Evolutionary conservation across 2,888 invertebrate genomes (phyloP).

Genomic region (Alsophila aescularia): DNA sequence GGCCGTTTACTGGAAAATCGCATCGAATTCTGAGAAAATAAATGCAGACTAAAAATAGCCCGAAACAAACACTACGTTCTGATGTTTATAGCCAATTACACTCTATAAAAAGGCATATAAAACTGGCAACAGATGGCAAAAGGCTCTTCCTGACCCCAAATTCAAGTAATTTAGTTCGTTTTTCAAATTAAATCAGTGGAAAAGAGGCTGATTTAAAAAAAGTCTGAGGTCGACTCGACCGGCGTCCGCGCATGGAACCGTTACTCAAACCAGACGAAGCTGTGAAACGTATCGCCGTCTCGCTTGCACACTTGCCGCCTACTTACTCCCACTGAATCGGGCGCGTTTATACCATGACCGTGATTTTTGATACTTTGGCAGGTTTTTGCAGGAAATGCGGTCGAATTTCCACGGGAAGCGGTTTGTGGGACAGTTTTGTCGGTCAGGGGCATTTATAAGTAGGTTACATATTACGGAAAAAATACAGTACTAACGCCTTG

Average conservation of each 20-base stretch:
- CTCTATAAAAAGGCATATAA: constrained; percentile 4
- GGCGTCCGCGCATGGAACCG: constrained; percentile 66
- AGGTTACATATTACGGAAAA: background rate
- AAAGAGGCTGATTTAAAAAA: constrained; percentile 62
- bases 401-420: constrained; percentile 9
- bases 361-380: constrained; percentile 65
- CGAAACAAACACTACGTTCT: constrained; percentile 2
- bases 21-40: constrained; percentile 46
- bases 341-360: constrained; percentile 51
- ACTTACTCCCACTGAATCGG: constrained; percentile 65
- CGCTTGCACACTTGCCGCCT: constrained; percentile 66
- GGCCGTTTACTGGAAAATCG: constrained; percentile 44
- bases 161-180: constrained; percentile 57
- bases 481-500: too few species aligned
- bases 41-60: constrained; percentile 47
- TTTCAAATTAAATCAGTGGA: constrained; percentile 62
- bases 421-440: constrained; percentile 4
- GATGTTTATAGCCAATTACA: constrained; percentile 1
- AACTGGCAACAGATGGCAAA: constrained; percentile 39
- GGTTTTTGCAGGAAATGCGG: constrained; percentile 35
- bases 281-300: constrained; percentile 46
- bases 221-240: constrained; percentile 60
- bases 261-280: constrained; percentile 52
- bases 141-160: constrained; percentile 43
- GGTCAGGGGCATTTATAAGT: background rate